These are phyloP conservation scores for Onthophagus sagittarius DNA, from an alignment of 2,888 invertebrate genomes.

Conservation along the genomic window DNA sequence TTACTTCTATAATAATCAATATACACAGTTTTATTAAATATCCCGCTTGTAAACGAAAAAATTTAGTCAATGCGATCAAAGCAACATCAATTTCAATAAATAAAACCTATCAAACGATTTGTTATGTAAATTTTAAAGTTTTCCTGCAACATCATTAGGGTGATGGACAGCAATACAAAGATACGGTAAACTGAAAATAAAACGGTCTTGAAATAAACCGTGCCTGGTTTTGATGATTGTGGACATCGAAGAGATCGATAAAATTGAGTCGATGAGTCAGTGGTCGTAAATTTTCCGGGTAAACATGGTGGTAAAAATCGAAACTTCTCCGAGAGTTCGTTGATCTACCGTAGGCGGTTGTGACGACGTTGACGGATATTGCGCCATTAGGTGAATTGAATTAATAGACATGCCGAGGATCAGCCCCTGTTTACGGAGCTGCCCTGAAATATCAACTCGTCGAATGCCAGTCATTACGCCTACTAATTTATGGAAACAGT, in stretches of 20 bases:
- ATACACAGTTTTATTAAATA: background rate
- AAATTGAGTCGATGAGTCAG: constrained; percentile 10
- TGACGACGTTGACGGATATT: constrained; percentile 1
- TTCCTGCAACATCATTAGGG: constrained; percentile 22
- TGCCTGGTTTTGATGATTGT: background rate
- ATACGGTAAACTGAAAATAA: constrained; percentile 19
- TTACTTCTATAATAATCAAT: background rate
- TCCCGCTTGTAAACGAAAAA: too few relatives aligned
- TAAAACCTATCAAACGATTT: constrained; percentile 21
- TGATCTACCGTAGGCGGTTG: constrained; percentile 1
- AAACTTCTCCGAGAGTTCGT: constrained; percentile 5
- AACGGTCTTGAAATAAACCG: constrained; percentile 17
- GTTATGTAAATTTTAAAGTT: constrained; percentile 18
- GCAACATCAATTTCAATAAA: constrained; percentile 18
- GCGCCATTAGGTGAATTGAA: constrained; percentile 5
- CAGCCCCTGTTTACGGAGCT: background rate
- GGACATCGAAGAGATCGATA: constrained; percentile 1
- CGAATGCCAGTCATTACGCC: background rate
- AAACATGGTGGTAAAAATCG: constrained; percentile 8
- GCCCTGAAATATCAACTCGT: background rate
- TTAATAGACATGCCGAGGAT: constrained; percentile 1
- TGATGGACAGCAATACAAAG: constrained; percentile 16
- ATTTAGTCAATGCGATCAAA: background rate
- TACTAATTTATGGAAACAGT: background rate
- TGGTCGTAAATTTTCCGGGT: constrained; percentile 4